Conservation (phyloP, 1,140 invertebrate species). For the Anoplolepis gracilipes region DNA sequence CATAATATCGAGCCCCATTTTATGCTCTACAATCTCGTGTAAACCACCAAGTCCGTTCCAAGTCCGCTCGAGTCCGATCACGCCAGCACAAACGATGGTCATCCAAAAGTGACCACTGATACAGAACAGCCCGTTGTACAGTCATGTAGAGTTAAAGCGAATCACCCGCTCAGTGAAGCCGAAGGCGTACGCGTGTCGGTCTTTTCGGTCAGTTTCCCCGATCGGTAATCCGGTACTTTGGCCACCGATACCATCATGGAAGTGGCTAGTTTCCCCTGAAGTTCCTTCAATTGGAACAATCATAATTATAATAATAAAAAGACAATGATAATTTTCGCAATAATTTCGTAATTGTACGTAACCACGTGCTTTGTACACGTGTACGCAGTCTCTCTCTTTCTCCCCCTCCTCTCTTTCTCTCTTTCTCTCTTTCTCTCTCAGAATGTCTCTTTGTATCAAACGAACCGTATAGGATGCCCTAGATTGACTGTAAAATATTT, state of each 20-base stretch:
- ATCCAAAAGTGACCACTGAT: slow-evolving; percentile 51
- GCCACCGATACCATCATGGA: slow-evolving; percentile 47
- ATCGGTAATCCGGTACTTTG: slow-evolving; percentile 53
- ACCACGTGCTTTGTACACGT: slow-evolving; percentile 49
- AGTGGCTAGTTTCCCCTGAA: slow-evolving; percentile 41
- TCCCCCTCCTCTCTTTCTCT: background rate
- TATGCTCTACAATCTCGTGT: slow-evolving; percentile 17
- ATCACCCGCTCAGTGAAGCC: slow-evolving; percentile 69
- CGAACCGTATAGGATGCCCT: background rate
- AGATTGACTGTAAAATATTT: background rate
- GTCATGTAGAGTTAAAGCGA: slow-evolving; percentile 66
- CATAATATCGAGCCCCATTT: slow-evolving; percentile 51
- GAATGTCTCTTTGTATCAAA: slow-evolving; percentile 16
- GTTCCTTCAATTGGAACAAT: slow-evolving; percentile 52
- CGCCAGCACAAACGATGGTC: slow-evolving; percentile 50
- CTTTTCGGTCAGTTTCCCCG: slow-evolving; percentile 71
- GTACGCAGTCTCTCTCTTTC: background rate
- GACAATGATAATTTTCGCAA: slow-evolving; percentile 54
- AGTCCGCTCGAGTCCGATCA: slow-evolving; percentile 22
- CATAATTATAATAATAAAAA: background rate
- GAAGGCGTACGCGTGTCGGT: slow-evolving; percentile 67
- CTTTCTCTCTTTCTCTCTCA: background rate
- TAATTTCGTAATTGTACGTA: background rate
- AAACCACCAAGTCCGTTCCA: slow-evolving; percentile 27
- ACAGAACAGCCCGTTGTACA: slow-evolving; percentile 51